A percentile compares a stretch with the other conserved stretches of the same genome.
phyloP scores from a whole-genome alignment of 2,888 invertebrate species.

The Graphium colonna region DNA sequence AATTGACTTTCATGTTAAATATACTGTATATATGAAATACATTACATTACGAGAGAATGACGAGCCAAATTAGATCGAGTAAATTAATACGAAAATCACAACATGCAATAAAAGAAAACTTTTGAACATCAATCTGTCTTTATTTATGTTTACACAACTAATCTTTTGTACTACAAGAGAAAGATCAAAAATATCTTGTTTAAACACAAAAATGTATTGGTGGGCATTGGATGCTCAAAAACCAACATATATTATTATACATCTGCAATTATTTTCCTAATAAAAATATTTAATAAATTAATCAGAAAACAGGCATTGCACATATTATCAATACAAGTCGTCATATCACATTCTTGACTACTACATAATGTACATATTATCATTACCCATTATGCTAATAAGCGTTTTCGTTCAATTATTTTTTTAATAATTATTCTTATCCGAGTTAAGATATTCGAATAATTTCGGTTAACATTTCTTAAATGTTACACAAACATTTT shows the following conservation, averaged over 20 bases:
- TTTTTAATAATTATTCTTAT: too few species aligned
- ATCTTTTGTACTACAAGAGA: slow-evolving; percentile 76
- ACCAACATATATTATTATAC: slow-evolving; percentile 8
- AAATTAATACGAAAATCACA: background rate
- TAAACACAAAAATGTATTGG: slow-evolving; percentile 60
- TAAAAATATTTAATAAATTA: slow-evolving; percentile 42
- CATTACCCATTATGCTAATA: slow-evolving; percentile 68
- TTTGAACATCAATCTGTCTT: slow-evolving; percentile 75
- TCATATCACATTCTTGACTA: slow-evolving; percentile 75
- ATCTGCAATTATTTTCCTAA: slow-evolving; percentile 5
- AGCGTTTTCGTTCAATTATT: slow-evolving; percentile 73
- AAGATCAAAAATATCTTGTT: slow-evolving; percentile 47
- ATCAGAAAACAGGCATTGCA: slow-evolving; percentile 77
- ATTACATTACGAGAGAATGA: too few species aligned
- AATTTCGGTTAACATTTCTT: slow-evolving; percentile 7
- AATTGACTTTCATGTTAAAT: too few species aligned
- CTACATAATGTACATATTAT: slow-evolving; percentile 57
- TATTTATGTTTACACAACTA: slow-evolving; percentile 71
- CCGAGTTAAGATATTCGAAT: slow-evolving; percentile 41
- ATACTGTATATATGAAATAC: background rate
- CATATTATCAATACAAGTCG: slow-evolving; percentile 56
- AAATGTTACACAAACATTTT: slow-evolving; percentile 1
- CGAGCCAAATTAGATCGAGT: too few species aligned
- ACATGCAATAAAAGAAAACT: background rate
- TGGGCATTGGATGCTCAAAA: slow-evolving; percentile 16